A percentile compares a stretch with the other conserved stretches of the same genome.
These are phyloP conservation scores for Myopa testacea DNA, from an alignment of 2,888 invertebrate genomes.

Conservation along the genomic window DNA sequence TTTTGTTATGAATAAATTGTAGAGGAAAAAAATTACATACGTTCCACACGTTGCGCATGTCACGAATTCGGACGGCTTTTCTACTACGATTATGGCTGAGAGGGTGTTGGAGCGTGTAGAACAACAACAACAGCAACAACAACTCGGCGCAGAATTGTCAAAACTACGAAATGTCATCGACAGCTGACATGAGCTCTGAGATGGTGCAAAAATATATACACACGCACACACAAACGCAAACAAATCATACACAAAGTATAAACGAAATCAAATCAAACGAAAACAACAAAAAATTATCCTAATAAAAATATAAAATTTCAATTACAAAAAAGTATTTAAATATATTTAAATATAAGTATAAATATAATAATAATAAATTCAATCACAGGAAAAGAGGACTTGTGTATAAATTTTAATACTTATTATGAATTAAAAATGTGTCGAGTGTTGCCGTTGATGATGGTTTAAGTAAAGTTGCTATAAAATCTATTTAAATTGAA, in stretches of 20 bases:
- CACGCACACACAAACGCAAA: not conserved
- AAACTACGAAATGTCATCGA: slow-evolving; percentile 40
- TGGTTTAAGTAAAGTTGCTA: no score
- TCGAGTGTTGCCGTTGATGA: no score
- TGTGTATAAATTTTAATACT: no score
- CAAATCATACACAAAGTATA: not conserved
- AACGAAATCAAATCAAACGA: not conserved
- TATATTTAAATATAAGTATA: no score
- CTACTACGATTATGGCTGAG: slow-evolving; percentile 35
- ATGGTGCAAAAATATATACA: not conserved
- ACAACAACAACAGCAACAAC: slow-evolving; percentile 32
- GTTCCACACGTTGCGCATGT: slow-evolving; percentile 41
- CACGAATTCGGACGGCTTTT: slow-evolving; percentile 29
- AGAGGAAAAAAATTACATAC: slow-evolving; percentile 18
- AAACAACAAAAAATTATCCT: not conserved
- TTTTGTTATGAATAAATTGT: not conserved
- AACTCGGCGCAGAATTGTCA: slow-evolving; percentile 41
- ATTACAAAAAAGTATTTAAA: no score
- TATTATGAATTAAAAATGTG: no score
- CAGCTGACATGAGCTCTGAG: slow-evolving; percentile 48
- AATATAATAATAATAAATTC: no score
- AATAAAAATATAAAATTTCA: slow-evolving; percentile 2
- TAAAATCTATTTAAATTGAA: no score
- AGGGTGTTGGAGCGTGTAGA: slow-evolving; percentile 22
- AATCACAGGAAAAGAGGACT: no score